phyloP scores from a whole-genome alignment of 2,888 invertebrate species.

The Anarsia innoxiella region DNA sequence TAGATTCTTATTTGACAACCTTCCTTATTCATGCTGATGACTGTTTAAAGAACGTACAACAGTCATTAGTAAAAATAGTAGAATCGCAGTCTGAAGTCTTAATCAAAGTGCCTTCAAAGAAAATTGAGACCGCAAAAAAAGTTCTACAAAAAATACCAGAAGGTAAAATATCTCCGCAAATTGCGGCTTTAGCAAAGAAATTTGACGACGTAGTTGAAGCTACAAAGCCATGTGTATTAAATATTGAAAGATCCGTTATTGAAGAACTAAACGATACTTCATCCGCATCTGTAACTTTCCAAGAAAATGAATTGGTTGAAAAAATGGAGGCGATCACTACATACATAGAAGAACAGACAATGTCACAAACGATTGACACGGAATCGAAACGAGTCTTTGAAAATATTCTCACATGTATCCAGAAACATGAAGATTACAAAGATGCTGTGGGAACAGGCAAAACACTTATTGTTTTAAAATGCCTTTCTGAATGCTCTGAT shows the following conservation, averaged over 20 bases:
- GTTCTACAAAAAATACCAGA: conserved; percentile 20
- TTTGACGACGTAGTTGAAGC: conserved; percentile 25
- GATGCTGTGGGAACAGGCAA: conserved; percentile 43
- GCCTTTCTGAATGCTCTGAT: conserved; percentile 48
- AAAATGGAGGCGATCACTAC: conserved; percentile 32
- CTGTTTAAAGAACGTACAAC: conserved; percentile 37
- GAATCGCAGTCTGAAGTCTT: conserved; percentile 39
- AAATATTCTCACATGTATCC: conserved; percentile 33
- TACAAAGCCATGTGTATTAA: conserved; percentile 27
- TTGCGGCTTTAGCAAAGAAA: conserved; percentile 25
- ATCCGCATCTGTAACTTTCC: conserved; percentile 9
- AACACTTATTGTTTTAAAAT: conserved; percentile 48
- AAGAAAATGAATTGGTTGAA: conserved; percentile 24
- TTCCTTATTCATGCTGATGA: conserved; percentile 41
- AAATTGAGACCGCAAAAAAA: conserved; percentile 27
- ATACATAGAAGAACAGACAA: conserved; percentile 26
- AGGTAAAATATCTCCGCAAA: conserved; percentile 21
- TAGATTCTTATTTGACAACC: conserved; percentile 30
- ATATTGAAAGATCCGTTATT: conserved; percentile 26
- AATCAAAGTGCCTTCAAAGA: conserved; percentile 33
- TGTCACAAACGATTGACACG: conserved; percentile 15
- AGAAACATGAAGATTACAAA: conserved; percentile 45
- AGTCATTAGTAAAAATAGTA: conserved; percentile 39
- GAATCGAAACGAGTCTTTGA: conserved; percentile 25
- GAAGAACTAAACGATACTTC: conserved; percentile 31